A percentile compares a stretch with the other conserved stretches of the same genome.
These are phyloP conservation scores for Poecile atricapillus DNA, from an alignment of 2,113 vertebrate genomes.

Conservation along the genomic window DNA sequence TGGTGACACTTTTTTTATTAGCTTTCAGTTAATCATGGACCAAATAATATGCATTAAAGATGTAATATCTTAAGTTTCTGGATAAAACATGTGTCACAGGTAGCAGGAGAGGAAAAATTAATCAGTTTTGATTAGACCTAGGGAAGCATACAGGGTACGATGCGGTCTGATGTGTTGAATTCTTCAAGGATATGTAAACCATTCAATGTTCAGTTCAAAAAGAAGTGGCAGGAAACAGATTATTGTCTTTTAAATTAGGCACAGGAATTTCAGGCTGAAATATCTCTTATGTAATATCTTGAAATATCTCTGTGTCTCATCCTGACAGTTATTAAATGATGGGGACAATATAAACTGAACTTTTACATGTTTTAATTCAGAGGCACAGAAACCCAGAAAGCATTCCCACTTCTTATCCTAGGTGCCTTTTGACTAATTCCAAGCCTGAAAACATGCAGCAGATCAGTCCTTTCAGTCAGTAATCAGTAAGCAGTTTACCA, in stretches of 20 bases:
- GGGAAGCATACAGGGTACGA: rapidly evolving
- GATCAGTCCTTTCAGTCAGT: not conserved
- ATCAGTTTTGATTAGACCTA: not conserved
- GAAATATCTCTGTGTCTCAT: not conserved
- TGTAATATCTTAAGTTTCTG: not conserved
- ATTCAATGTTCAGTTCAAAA: not conserved
- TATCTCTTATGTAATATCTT: not conserved
- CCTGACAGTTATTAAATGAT: not conserved
- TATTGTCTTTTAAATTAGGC: not conserved
- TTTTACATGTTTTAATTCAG: not conserved
- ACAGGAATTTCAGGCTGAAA: not conserved
- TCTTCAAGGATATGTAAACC: not conserved
- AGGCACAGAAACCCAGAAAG: not conserved
- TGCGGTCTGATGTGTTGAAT: not conserved
- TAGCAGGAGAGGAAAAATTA: not conserved
- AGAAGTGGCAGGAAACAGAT: not conserved
- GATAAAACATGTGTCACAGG: not conserved
- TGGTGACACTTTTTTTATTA: not conserved
- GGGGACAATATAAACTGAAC: not conserved
- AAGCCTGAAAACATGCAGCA: not conserved
- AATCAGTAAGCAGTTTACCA: not conserved
- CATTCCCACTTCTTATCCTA: not conserved
- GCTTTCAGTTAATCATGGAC: not conserved
- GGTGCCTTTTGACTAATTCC: not conserved
- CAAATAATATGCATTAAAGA: not conserved